Evolutionary conservation across 2,113 vertebrate species (phyloP).

Genomic region (Odobenus rosmarus): DNA sequence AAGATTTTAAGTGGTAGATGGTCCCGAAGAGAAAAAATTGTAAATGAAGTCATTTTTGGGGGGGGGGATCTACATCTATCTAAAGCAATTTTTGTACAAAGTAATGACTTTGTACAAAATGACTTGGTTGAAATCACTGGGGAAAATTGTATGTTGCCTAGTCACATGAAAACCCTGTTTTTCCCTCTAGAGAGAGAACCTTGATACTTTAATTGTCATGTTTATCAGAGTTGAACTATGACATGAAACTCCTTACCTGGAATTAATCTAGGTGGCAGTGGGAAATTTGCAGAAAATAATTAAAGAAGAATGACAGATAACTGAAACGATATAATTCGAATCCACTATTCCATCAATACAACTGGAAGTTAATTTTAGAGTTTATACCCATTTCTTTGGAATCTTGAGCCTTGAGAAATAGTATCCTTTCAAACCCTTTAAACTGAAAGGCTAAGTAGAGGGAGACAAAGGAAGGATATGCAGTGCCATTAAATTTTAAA

Average conservation of each 20-base stretch:
- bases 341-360: not conserved
- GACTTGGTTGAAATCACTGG: not conserved
- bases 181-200: not conserved
- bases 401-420: slow-evolving; percentile 14
- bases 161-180: not conserved
- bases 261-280: not conserved
- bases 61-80: not conserved
- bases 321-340: not conserved
- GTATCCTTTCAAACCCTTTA: not conserved
- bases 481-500: not conserved
- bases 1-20: not conserved
- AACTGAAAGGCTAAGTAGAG: not conserved
- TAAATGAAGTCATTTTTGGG: not conserved
- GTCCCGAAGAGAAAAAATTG: not conserved
- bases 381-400: not conserved
- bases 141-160: not conserved
- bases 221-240: not conserved
- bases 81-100: not conserved
- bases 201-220: not conserved
- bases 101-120: not conserved
- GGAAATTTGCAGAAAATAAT: not conserved
- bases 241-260: not conserved
- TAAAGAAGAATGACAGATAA: not conserved
- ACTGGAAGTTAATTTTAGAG: not conserved
- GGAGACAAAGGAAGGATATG: not conserved